phyloP scores from a whole-genome alignment of 1,140 invertebrate genomes.

The Orchestia grillus region DNA sequence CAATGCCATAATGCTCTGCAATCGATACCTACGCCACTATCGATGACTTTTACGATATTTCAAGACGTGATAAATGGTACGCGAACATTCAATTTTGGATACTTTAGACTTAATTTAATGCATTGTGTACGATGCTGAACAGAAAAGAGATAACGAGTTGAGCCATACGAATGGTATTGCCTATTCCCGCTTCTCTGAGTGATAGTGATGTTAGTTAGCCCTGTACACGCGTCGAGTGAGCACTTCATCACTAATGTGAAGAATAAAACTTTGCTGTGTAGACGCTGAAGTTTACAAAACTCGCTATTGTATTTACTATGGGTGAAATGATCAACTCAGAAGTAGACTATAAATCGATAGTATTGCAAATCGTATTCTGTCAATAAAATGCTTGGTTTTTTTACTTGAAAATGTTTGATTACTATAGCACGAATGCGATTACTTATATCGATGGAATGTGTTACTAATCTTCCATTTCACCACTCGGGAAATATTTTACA shows the following conservation, averaged over 20 bases:
- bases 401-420: too few species aligned
- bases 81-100: background rate
- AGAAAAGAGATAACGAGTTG: background rate
- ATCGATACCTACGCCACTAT: background rate
- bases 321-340: background rate
- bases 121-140: background rate
- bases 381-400: background rate
- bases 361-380: background rate
- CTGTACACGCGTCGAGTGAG: background rate
- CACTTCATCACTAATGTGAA: background rate
- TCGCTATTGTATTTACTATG: background rate
- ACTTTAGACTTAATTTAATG: background rate
- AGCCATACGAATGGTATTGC: background rate
- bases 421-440: too few species aligned
- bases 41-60: background rate
- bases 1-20: background rate
- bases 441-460: too few species aligned
- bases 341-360: background rate
- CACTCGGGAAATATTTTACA: too few species aligned
- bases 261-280: background rate
- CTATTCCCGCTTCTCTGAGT: background rate
- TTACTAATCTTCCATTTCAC: too few species aligned
- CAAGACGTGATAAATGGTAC: background rate
- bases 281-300: background rate
- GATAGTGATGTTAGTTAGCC: background rate